These are phyloP conservation scores for Branchinecta lindahli DNA, from an alignment of 1,140 invertebrate genomes.

Conservation along the genomic window DNA sequence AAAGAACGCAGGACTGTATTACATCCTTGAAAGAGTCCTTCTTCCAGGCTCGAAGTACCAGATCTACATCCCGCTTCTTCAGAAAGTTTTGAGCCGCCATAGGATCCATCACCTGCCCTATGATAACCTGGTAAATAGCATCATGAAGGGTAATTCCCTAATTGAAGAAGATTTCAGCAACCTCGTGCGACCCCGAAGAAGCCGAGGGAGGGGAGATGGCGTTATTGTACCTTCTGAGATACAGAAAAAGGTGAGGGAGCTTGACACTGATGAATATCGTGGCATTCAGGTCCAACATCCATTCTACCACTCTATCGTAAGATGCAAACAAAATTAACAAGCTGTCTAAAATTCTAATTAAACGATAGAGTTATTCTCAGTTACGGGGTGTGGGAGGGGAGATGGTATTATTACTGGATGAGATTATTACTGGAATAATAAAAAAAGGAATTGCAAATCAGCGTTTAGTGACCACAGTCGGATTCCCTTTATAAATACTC, in stretches of 20 bases:
- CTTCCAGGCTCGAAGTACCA: constrained; percentile 50
- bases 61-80: constrained; percentile 81
- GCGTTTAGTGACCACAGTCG: too few relatives aligned
- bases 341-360: too few relatives aligned
- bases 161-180: constrained; percentile 33
- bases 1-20: too few relatives aligned
- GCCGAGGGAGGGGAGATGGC: constrained; percentile 18
- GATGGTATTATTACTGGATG: too few relatives aligned
- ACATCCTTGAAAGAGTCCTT: too few relatives aligned
- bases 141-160: constrained; percentile 31
- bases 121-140: constrained; percentile 41
- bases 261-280: constrained; percentile 16
- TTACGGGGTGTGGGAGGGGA: too few relatives aligned
- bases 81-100: constrained; percentile 64
- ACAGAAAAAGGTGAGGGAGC: constrained; percentile 10
- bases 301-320: too few relatives aligned
- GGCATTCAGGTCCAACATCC: not conserved
- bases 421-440: too few relatives aligned
- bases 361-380: too few relatives aligned
- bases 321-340: too few relatives aligned
- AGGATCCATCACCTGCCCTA: constrained; percentile 65
- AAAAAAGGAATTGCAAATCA: too few relatives aligned
- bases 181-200: constrained; percentile 26
- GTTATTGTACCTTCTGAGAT: not conserved
- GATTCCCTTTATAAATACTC: too few relatives aligned